A percentile compares a stretch with the other conserved stretches of the same genome.
Evolutionary conservation across 2,113 vertebrate genomes (phyloP).

Genomic region (Ranitomeya variabilis): DNA sequence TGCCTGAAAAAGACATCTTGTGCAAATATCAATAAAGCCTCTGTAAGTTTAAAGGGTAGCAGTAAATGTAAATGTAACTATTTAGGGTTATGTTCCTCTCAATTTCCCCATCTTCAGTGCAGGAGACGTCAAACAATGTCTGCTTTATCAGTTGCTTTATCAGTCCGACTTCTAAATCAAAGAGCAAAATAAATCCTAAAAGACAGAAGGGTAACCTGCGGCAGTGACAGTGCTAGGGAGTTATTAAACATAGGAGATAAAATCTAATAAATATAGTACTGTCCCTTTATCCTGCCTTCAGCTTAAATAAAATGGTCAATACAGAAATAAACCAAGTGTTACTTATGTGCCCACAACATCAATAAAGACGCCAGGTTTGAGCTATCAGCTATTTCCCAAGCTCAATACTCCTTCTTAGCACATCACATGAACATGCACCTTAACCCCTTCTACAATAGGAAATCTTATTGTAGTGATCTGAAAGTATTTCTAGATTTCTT

Average conservation of each 20-base stretch:
- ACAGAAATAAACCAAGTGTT: constrained; percentile 30
- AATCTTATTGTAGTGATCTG: not conserved
- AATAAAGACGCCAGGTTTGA: constrained; percentile 40
- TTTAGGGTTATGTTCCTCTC: not conserved
- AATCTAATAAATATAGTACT: not conserved
- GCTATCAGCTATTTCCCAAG: constrained; percentile 24
- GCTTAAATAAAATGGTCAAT: constrained; percentile 25
- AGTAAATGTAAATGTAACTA: not conserved
- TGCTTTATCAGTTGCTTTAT: too few species aligned
- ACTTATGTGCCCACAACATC: constrained; percentile 19
- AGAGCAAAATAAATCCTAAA: not conserved
- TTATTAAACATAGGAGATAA: not conserved
- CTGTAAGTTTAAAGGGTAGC: too few species aligned
- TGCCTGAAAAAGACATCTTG: too few species aligned
- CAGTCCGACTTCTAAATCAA: not conserved
- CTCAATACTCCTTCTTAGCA: constrained; percentile 3
- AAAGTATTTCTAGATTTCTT: too few species aligned
- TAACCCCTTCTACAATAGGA: not conserved
- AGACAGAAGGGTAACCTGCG: not conserved
- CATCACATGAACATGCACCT: not conserved
- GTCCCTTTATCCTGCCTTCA: constrained; percentile 4
- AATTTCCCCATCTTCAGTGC: not conserved
- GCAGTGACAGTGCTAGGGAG: not conserved
- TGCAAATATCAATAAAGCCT: too few species aligned
- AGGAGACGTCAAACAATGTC: not conserved